Percentiles rank a stretch among this genome's conserved stretches.
Evolutionary conservation across 2,113 vertebrate genomes (phyloP).

Genomic region (Mixornis gularis): DNA sequence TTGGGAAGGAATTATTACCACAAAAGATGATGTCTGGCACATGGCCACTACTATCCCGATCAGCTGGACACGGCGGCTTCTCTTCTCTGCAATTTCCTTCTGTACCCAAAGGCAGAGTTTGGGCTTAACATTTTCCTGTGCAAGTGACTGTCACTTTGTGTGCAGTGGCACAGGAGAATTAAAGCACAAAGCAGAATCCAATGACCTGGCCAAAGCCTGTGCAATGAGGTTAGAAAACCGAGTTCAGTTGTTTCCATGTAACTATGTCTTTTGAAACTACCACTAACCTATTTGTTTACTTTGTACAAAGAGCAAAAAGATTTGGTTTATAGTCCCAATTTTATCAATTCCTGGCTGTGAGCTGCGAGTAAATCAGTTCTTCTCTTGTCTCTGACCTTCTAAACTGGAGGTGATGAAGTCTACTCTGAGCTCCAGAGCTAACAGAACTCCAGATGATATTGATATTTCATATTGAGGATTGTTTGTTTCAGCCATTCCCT

Average conservation of each 20-base stretch:
- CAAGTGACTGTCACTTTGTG: neutral
- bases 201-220: neutral
- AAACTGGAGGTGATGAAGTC: neutral
- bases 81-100: neutral
- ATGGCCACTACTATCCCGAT: constrained; percentile 10
- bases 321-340: neutral
- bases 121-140: neutral
- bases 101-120: neutral
- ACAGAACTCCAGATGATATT: neutral
- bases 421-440: neutral
- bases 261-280: neutral
- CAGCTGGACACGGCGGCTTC: neutral
- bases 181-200: neutral
- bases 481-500: neutral
- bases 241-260: neutral
- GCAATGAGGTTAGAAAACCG: neutral
- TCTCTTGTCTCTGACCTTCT: neutral
- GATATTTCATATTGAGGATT: neutral
- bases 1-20: constrained; percentile 46
- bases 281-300: neutral
- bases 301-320: neutral
- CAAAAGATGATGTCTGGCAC: constrained; percentile 32
- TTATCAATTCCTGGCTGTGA: neutral
- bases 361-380: neutral
- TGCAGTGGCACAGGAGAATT: neutral